phyloP scores from a whole-genome alignment of 2,888 invertebrate species.

The Sphaerophoria rueppellii region DNA sequence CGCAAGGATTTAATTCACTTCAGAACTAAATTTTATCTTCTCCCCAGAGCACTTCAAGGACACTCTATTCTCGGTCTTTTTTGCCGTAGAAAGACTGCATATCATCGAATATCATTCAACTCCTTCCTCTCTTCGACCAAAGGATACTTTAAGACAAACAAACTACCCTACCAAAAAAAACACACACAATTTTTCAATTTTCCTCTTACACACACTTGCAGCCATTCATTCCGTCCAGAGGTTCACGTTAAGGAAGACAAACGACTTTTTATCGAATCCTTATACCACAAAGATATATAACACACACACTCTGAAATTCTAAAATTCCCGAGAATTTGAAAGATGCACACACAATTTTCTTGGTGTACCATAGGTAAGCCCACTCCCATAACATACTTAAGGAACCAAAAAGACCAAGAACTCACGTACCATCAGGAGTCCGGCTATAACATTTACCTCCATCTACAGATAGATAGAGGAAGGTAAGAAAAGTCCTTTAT shows the following conservation, averaged over 20 bases:
- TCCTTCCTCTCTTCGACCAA: background rate
- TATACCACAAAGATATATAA: slow-evolving; percentile 41
- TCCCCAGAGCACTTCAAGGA: slow-evolving; percentile 28
- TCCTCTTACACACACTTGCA: slow-evolving; percentile 4
- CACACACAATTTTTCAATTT: slow-evolving; percentile 44
- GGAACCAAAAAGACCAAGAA: slow-evolving; percentile 7
- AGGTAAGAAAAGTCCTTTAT: slow-evolving; percentile 47
- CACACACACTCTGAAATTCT: background rate
- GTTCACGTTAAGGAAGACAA: slow-evolving; percentile 61
- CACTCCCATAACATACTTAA: slow-evolving; percentile 3
- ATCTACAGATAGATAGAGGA: too few species aligned
- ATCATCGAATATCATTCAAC: slow-evolving; percentile 42
- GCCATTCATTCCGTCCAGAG: background rate
- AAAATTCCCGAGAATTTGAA: slow-evolving; percentile 29
- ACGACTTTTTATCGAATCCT: slow-evolving; percentile 56
- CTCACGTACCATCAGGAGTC: slow-evolving; percentile 10
- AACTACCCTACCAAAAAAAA: background rate
- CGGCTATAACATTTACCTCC: background rate
- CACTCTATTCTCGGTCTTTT: slow-evolving; percentile 10
- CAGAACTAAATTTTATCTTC: background rate
- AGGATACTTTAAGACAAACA: slow-evolving; percentile 23
- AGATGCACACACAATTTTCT: slow-evolving; percentile 17
- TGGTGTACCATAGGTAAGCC: background rate
- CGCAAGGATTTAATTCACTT: slow-evolving; percentile 60
- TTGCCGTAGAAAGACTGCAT: slow-evolving; percentile 24